phyloP scores from a whole-genome alignment of 2,113 vertebrate species.

The Nicator chloris region DNA sequence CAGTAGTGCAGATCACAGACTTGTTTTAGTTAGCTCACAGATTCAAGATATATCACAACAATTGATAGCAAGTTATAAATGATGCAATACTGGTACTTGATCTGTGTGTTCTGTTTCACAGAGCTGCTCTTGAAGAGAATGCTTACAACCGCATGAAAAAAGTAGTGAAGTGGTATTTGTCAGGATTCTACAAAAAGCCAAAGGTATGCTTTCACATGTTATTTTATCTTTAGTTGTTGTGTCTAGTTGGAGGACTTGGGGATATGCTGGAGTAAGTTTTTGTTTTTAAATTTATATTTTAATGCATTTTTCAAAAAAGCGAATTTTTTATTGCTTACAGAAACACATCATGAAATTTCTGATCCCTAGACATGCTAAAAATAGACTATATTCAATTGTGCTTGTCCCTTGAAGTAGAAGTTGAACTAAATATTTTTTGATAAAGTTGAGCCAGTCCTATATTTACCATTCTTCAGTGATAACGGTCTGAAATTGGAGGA shows the following conservation, averaged over 20 bases:
- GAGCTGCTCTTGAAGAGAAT: slow-evolving; percentile 95
- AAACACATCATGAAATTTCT: neutral
- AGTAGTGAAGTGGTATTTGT: slow-evolving; percentile 99
- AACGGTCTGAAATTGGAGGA: neutral
- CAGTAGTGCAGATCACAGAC: neutral
- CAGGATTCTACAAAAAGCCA: slow-evolving; percentile 99
- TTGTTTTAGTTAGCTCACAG: neutral
- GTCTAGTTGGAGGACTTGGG: neutral
- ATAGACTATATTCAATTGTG: neutral
- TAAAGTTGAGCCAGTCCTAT: neutral
- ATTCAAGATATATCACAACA: neutral
- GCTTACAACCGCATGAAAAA: slow-evolving; percentile 95
- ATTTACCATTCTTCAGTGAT: neutral
- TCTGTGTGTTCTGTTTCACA: slow-evolving; percentile 51
- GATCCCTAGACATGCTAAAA: neutral
- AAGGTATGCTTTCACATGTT: slow-evolving; percentile 75
- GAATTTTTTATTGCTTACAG: neutral
- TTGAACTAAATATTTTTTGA: neutral
- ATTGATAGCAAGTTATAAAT: neutral
- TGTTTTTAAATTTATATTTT: neutral
- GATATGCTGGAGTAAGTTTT: neutral
- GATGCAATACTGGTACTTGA: neutral
- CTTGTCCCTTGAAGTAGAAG: neutral
- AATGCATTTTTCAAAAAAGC: neutral
- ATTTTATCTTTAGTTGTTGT: neutral